phyloP scores from a whole-genome alignment of 2,113 vertebrate genomes.

The crab-eating macaque (Macaca fascicularis) region T2T-MFA8v1.1 NC_088394.1:50659001-50659500 shows the following conservation, averaged over 20 bases:
- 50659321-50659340: background rate
- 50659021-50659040: background rate
- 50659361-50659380: background rate
- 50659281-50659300: too few species aligned
- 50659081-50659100: background rate
- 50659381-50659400: background rate
- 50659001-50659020: background rate
- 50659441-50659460: background rate
- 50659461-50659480: background rate
- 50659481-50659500: background rate
- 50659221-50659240: background rate
- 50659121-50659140: background rate
- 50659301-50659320: background rate
- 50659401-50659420: background rate
- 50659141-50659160: background rate
- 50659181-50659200: background rate
- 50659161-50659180: background rate
- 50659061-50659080: rapidly evolving
- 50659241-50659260: too few species aligned
- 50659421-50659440: background rate
- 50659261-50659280: too few species aligned
- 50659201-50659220: background rate
- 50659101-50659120: background rate
- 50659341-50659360: background rate
- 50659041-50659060: background rate